These are phyloP conservation scores for Polydrusus cervinus DNA, from an alignment of 2,888 invertebrate genomes.

Conservation along the genomic window DNA sequence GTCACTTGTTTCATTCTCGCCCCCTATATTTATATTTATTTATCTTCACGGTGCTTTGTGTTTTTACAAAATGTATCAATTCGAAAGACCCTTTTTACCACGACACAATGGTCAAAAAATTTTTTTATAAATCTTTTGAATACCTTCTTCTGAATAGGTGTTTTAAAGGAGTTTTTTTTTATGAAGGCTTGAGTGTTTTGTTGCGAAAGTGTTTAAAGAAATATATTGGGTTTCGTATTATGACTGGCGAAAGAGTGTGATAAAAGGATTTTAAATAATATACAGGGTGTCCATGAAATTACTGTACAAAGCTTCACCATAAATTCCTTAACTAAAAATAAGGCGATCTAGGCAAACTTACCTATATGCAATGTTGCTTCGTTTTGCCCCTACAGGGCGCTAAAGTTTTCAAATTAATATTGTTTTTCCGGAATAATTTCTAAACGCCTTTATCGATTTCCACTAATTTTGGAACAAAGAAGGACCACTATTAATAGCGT, in stretches of 20 bases:
- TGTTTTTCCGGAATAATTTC: too few relatives aligned
- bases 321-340: too few relatives aligned
- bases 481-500: too few relatives aligned
- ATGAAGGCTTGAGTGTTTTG: conserved; percentile 12
- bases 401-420: too few relatives aligned
- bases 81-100: conserved; percentile 3
- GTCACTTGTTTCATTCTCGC: conserved; percentile 67
- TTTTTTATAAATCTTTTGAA: conserved; percentile 30
- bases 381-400: too few relatives aligned
- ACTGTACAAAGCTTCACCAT: too few relatives aligned
- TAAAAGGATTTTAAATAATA: not conserved
- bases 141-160: conserved; percentile 11
- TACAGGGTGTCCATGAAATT: too few relatives aligned
- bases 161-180: conserved; percentile 40
- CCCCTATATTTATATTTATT: conserved; percentile 68
- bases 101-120: conserved; percentile 27
- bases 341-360: too few relatives aligned
- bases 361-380: too few relatives aligned
- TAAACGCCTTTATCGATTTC: too few relatives aligned
- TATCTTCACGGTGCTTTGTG: conserved; percentile 39
- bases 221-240: conserved; percentile 20
- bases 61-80: conserved; percentile 21
- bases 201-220: conserved; percentile 21
- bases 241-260: conserved; percentile 2
- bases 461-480: too few relatives aligned